Conservation (phyloP, 2,888 invertebrate genomes). For the Phaedon cochleariae region DNA sequence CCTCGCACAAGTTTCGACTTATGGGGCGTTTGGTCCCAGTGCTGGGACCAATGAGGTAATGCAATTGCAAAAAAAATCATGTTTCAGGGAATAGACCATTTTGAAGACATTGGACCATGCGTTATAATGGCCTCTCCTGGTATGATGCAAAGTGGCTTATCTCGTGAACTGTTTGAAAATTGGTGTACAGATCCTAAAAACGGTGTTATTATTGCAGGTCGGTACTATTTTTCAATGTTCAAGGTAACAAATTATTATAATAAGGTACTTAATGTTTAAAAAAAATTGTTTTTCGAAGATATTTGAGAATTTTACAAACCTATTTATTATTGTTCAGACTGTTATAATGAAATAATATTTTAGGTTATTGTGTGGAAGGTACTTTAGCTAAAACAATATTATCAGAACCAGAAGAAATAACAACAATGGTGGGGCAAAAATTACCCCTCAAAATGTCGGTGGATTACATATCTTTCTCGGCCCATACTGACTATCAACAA, state of each 20-base stretch:
- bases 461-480: conserved; percentile 99
- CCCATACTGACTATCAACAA: conserved; percentile 98
- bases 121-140: conserved; percentile 99
- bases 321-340: conserved; percentile 21
- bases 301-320: neutral
- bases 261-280: too few relatives aligned
- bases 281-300: neutral
- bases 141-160: conserved; percentile 99
- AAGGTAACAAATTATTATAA: too few relatives aligned
- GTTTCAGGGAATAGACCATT: conserved; percentile 93
- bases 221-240: too few relatives aligned
- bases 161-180: conserved; percentile 95
- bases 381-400: conserved; percentile 92
- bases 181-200: conserved; percentile 99
- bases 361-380: conserved; percentile 88
- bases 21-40: too few relatives aligned
- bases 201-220: conserved; percentile 97
- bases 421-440: conserved; percentile 94
- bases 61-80: too few relatives aligned
- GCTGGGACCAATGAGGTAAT: too few relatives aligned
- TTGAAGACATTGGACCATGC: conserved; percentile 99
- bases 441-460: conserved; percentile 96
- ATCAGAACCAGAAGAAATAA: conserved; percentile 97
- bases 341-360: too few relatives aligned
- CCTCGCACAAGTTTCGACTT: too few relatives aligned